phyloP scores from a whole-genome alignment of 2,113 vertebrate species.

The Chiloscyllium plagiosum region DNA sequence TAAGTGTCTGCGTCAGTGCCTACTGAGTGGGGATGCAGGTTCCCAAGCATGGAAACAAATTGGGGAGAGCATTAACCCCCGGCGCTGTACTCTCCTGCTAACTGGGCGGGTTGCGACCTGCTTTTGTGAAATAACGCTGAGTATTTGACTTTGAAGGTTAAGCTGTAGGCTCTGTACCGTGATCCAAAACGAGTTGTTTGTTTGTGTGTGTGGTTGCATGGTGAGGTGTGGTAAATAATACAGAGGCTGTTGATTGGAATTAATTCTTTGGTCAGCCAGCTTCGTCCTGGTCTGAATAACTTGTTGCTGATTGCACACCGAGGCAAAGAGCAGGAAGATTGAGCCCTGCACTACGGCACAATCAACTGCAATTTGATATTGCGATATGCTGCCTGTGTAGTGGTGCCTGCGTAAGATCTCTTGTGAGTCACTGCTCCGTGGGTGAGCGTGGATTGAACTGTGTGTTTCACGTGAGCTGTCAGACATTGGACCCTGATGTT shows the following conservation, averaged over 20 bases:
- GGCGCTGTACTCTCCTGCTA: neutral
- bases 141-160: neutral
- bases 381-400: neutral
- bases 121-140: neutral
- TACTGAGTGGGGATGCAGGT: neutral
- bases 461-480: neutral
- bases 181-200: neutral
- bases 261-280: neutral
- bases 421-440: neutral
- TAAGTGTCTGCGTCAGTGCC: neutral
- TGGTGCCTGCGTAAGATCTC: neutral
- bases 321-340: neutral
- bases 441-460: neutral
- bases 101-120: neutral
- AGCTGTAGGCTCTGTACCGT: neutral
- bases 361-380: neutral
- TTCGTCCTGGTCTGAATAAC: neutral
- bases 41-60: neutral
- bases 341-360: neutral
- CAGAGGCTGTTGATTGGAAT: neutral
- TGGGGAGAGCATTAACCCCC: neutral
- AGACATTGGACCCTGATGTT: neutral
- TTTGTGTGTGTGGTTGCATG: neutral
- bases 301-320: neutral
- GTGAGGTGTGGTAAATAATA: neutral